A percentile compares a stretch with the other conserved stretches of the same genome.
Evolutionary conservation across 2,797 vertebrate species (phyloP).

Genomic region (Eutrigla gurnardus): DNA sequence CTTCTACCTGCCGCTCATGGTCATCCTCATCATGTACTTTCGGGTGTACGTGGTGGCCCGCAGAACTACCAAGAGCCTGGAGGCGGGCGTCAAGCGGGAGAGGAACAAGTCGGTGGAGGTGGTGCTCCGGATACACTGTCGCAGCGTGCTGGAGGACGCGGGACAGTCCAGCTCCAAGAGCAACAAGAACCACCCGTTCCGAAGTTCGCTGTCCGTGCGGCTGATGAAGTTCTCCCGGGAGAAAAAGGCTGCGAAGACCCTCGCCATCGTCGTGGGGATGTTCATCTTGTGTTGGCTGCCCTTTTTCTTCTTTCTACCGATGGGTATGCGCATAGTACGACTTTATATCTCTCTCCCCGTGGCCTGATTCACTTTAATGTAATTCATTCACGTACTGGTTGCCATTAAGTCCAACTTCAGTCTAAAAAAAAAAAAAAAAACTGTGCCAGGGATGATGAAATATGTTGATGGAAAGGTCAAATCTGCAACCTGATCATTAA

Average conservation of each 20-base stretch:
- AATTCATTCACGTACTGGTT: no score
- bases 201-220: conserved; percentile 95
- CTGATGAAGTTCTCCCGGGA: conserved; percentile 98
- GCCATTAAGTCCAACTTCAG: background rate
- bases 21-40: conserved; percentile 98
- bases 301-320: conserved; percentile 96
- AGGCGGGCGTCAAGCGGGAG: conserved; percentile 96
- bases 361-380: no score
- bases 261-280: conserved; percentile 97
- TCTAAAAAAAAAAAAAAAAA: background rate
- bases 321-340: conserved; percentile 91
- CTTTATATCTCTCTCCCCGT: background rate
- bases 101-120: conserved; percentile 94
- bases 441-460: background rate
- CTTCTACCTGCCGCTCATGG: conserved; percentile 95
- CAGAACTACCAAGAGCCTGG: conserved; percentile 93
- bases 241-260: conserved; percentile 98
- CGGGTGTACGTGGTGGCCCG: conserved; percentile 96
- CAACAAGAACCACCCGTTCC: conserved; percentile 91
- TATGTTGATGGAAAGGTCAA: conserved; percentile 18
- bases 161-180: conserved; percentile 77
- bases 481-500: conserved; percentile 5
- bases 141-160: conserved; percentile 87
- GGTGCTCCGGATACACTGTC: conserved; percentile 95
- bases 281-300: conserved; percentile 99